Conservation (phyloP, 2,797 vertebrate genomes). For the Phrynocephalus forsythii region DNA sequence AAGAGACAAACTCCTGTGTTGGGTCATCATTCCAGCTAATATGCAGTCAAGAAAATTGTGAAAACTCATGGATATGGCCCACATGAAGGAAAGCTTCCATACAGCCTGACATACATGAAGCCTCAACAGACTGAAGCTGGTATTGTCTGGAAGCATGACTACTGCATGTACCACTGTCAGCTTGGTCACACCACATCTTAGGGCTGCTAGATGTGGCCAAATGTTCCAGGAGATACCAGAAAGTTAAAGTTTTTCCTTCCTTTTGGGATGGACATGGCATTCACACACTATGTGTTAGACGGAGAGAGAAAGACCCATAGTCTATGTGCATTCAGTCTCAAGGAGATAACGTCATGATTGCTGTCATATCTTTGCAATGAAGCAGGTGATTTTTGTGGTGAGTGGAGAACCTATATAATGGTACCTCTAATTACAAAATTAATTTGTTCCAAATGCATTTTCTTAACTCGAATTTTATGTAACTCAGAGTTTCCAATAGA, state of each 20-base stretch:
- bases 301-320: background rate
- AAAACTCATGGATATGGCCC: background rate
- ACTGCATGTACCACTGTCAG: background rate
- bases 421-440: too few species aligned
- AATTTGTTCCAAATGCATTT: too few species aligned
- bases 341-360: constrained; percentile 52
- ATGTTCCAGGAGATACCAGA: background rate
- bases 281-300: background rate
- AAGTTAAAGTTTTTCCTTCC: too few species aligned
- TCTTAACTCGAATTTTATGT: too few species aligned
- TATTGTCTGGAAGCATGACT: background rate
- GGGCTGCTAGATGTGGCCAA: background rate
- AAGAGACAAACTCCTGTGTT: background rate
- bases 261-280: too few species aligned
- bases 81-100: background rate
- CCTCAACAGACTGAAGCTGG: background rate
- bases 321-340: too few species aligned
- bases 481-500: too few species aligned
- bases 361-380: constrained; percentile 67
- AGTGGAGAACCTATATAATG: constrained; percentile 64
- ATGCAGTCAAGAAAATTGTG: background rate
- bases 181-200: background rate
- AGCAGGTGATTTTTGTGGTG: constrained; percentile 72
- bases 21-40: background rate
- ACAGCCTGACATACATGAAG: background rate